These are phyloP conservation scores for Perca schrenkii DNA, from an alignment of 2,113 vertebrate genomes.

Conservation along the genomic window DNA sequence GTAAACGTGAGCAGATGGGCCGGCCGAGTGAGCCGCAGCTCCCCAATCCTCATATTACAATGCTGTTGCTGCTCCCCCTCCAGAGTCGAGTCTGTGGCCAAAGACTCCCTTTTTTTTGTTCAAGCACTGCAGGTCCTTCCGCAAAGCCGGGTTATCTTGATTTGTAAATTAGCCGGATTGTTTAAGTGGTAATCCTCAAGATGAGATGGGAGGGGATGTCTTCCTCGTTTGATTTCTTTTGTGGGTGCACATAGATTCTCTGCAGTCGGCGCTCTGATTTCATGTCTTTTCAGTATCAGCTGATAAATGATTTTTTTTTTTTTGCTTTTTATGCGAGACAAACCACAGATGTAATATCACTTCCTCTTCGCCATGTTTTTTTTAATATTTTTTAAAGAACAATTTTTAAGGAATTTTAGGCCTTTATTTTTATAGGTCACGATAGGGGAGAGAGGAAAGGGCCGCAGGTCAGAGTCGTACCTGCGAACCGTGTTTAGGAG, in stretches of 20 bases:
- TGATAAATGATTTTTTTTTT: no score
- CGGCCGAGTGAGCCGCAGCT: slow-evolving; percentile 63
- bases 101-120: slow-evolving; percentile 26
- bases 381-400: no score
- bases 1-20: slow-evolving; percentile 85
- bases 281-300: no score
- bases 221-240: slow-evolving; percentile 13
- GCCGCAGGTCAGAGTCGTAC: no score
- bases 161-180: slow-evolving; percentile 66
- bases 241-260: background rate
- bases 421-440: no score
- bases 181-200: slow-evolving; percentile 55
- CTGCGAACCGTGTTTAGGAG: background rate
- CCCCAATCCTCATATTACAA: slow-evolving; percentile 83
- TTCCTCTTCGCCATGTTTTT: background rate
- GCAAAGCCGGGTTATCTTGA: slow-evolving; percentile 61
- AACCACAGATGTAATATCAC: background rate
- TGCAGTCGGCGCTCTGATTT: slow-evolving; percentile 34
- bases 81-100: slow-evolving; percentile 51
- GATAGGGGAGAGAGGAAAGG: no score
- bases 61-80: slow-evolving; percentile 64
- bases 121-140: slow-evolving; percentile 40
- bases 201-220: slow-evolving; percentile 30
- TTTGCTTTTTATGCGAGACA: background rate
- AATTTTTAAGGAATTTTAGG: no score